Base-by-base conservation (phyloP, 2,113 vertebrate species). In the Thalassoma bifasciatum region DNA sequence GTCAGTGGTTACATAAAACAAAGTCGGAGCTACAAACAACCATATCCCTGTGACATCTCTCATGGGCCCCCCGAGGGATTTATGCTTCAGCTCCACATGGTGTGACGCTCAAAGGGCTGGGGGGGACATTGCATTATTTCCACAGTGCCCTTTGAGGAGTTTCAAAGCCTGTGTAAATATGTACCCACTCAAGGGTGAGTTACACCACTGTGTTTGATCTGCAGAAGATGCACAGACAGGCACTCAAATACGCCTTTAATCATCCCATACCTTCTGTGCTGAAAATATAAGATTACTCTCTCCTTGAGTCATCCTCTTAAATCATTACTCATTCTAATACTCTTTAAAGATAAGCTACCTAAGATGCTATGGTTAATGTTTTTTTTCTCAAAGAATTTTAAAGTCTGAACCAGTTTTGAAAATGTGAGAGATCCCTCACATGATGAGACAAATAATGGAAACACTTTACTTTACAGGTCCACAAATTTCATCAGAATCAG, bases 161-260 rank as follows among this genome's bases (percentile, higher is more conserved):
- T 70, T 75, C 46, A 67, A 62, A 70, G 54, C 50, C 54, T 51
- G 34, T 42, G 63, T 51, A 75, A 83, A 77, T 72, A 62, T 77
- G 21, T 62, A 21, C 21, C 24, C 42, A 16, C 37, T 69, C 14
- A 66, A 82, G 40, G 68, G 17, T 68, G 40, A 60, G 13, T 34
- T 54, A 24, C 14, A 50, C 2, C 1, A 40, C 51, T 10, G 16
- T 65, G 66, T 75, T 75, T 83, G 56, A 66, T 69, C 59, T 50
- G 57, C 51, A 61, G 49, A 51, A 79, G 70, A 79, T 76, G 7
- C 69, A 57, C 34, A 63, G 21, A 10, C 70, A 74, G 19, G 34
- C 44, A 49, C 26, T 46, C 42, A 51, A 24, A 68, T 42, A 49
- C 21, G 50, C 24, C 52, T 71, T 49, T 21, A 44, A 73, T 36